Base-by-base conservation (phyloP, 2,797 vertebrate species). In the Rhinogobio ventralis region DNA sequence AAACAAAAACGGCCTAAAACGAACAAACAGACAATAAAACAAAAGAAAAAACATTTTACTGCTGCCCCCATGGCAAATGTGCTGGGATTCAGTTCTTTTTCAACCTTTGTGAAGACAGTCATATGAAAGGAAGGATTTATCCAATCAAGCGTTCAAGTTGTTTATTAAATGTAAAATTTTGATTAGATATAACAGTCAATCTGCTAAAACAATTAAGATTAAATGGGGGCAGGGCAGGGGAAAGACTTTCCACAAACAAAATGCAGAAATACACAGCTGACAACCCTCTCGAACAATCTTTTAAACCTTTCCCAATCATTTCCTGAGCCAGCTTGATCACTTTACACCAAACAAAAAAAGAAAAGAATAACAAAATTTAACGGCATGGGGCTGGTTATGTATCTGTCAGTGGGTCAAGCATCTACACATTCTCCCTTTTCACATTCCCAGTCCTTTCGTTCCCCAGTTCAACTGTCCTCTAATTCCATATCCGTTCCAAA, bases 391-490 rank as follows among this genome's bases (percentile, higher is more conserved):
- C 51, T 78, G 74, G 51, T 69, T 60, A 73, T 81, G 74, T 73
- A 68, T 64, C 74, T 9, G 23, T 64, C 79, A 25, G 75, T 71
- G 7, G 15, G 80, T 49, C 75, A 46, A 82, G 57, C 49, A 83
- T 68, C 69, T 72, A 81, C 73, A 51, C 53, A 6, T 51, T 51
- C 85, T 82, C 60, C 55, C 7, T 74, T 66, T 79, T 69, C 55
- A 79, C 76, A 83, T 19, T 86, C 69, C 51, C 79, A 69, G 71
- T 87, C 75, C 71, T 66, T 82, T 51, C 36, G 36, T 28, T 87
- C 71, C 28, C 81, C 36, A 51, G 78, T 79, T 76, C 79, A 57
- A 57, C 83, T 39, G 74, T 75, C 75, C 95, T 96, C 95, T 94
- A 91, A 91, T 91, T 85, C 72, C 71, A 68, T 53, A 73, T 68